Evolutionary conservation across 1,140 invertebrate species (phyloP).

Genomic region (Myzus persicae): DNA sequence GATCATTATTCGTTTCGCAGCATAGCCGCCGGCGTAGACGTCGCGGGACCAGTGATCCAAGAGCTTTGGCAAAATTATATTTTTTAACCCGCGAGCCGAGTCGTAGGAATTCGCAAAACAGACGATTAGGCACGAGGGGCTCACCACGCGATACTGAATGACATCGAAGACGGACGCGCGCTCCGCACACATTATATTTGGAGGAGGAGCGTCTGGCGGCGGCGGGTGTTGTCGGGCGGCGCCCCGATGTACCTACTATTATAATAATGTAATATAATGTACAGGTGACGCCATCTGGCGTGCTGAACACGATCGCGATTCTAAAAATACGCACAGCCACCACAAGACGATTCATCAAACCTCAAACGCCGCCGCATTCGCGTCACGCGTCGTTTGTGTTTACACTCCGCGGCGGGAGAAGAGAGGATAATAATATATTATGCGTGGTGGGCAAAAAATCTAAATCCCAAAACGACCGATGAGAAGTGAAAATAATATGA

Average conservation of each 20-base stretch:
- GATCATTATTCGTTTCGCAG: neutral
- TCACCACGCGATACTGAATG: neutral
- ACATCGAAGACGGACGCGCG: neutral
- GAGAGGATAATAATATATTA: neutral
- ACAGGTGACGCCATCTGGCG: neutral
- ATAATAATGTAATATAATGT: neutral
- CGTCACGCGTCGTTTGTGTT: constrained; percentile 1
- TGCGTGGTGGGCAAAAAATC: neutral
- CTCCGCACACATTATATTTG: neutral
- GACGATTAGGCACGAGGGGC: neutral
- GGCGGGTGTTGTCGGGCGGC: neutral
- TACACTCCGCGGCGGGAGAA: neutral
- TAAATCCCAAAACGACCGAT: neutral
- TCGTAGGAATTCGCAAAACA: neutral
- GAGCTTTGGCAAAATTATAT: neutral
- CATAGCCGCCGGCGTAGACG: neutral
- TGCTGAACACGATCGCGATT: neutral
- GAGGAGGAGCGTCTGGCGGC: neutral
- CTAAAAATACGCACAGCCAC: neutral
- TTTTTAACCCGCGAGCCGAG: neutral
- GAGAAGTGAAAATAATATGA: neutral
- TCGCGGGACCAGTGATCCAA: neutral
- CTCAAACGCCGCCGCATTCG: neutral
- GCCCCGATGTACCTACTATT: neutral
- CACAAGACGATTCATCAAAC: neutral